A percentile compares a stretch with the other conserved stretches of the same genome.
These are phyloP conservation scores for Synanthedon vespiformis DNA, from an alignment of 2,888 invertebrate species.

Conservation along the genomic window DNA sequence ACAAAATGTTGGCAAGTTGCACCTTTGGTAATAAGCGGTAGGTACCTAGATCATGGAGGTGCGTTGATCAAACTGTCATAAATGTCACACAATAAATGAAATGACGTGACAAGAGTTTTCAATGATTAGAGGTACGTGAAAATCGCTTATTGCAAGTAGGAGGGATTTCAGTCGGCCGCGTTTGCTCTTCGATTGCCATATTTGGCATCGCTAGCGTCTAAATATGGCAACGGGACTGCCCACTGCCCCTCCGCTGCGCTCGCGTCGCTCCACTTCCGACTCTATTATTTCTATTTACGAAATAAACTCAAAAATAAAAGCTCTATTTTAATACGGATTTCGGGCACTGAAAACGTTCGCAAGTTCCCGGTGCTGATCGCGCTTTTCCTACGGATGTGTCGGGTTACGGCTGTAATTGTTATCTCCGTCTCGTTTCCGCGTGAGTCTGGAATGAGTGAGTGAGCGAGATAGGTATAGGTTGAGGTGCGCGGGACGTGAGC, in stretches of 20 bases:
- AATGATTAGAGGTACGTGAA: conserved; percentile 49
- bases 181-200: conserved; percentile 83
- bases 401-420: conserved; percentile 49
- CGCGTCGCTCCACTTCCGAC: conserved; percentile 60
- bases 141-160: conserved; percentile 71
- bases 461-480: conserved; percentile 47
- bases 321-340: conserved; percentile 68
- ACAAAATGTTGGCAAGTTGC: not conserved
- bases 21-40: not conserved
- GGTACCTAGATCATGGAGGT: no score
- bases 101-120: conserved; percentile 58
- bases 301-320: conserved; percentile 68
- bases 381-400: conserved; percentile 66
- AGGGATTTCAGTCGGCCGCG: conserved; percentile 85
- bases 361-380: conserved; percentile 48
- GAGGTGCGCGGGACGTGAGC: conserved; percentile 50
- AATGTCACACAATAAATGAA: not conserved
- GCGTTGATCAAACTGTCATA: no score
- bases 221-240: conserved; percentile 83
- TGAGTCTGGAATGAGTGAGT: conserved; percentile 21
- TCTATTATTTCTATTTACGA: conserved; percentile 71
- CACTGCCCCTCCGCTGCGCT: conserved; percentile 67
- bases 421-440: conserved; percentile 39
- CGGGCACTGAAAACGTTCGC: conserved; percentile 61
- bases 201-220: conserved; percentile 84